Base-by-base conservation (phyloP, 2,797 vertebrate genomes). In the Carcharodon carcharias region DNA sequence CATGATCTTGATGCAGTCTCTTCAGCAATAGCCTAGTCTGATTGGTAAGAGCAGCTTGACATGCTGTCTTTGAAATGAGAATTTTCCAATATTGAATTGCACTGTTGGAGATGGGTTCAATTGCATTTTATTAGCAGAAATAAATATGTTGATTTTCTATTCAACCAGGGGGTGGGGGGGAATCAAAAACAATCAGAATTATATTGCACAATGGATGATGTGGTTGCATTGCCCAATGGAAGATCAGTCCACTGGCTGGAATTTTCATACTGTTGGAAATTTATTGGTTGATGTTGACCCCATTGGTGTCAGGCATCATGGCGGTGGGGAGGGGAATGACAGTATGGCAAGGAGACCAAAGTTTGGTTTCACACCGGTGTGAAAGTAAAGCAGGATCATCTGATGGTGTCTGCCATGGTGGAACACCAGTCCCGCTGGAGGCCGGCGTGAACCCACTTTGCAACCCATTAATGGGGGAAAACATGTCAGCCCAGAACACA, bases 141-240 rank as follows among this genome's bases (percentile, higher is more conserved):
- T 61, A 61, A n/a, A 61, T 61, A 89, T 58, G 87, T 56, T 91
- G 88, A 91, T 61, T 91, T 91, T 63, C 88, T 61, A 91, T 61
- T 91, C 31, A 63, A n/a, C n/a, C 14, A 0, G 58, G 56, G 58
- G 16, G 18, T 18, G 1, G 65, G 18, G 18, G 65, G 65, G 18
- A 91, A 61, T 91, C 56, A 21, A 58, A n/a, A 63, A 61, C 31
- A 63, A 91, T n/a, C 54, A 61, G 35, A 91, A 35, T 91, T 16
- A 91, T 61, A 63, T 91, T 16, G 14, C 58, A n/a, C 54, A 63
- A n/a, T 31, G 63, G 58, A 91, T 58, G 28, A 9, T 31, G 56
- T 8, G 12, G 0, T 9, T 9, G 16, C 82, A 85, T 50, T 14
- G 2, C 28, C 5, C 31, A 58, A 6, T 91, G 56, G 88, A 61